Evolutionary conservation across 1,140 invertebrate genomes (phyloP).

Genomic region (Apis florea): DNA sequence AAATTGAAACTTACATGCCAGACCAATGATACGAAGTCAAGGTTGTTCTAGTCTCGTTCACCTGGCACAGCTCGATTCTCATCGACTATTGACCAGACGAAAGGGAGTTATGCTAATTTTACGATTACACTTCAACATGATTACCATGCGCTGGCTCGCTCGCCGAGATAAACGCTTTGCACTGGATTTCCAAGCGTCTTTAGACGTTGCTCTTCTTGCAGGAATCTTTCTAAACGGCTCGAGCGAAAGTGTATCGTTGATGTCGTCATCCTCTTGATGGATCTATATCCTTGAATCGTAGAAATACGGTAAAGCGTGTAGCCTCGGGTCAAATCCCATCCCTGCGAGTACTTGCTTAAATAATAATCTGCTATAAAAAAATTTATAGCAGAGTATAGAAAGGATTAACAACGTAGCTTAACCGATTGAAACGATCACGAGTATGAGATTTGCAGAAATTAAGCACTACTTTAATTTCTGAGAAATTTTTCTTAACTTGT

Average conservation of each 20-base stretch:
- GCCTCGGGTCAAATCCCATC: not conserved
- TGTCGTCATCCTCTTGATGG: conserved; percentile 22
- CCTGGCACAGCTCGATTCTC: conserved; percentile 17
- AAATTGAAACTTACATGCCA: too few species aligned
- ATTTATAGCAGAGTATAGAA: not conserved
- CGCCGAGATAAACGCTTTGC: conserved; percentile 24
- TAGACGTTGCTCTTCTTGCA: not conserved
- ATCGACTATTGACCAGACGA: conserved; percentile 33
- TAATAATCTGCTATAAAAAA: too few species aligned
- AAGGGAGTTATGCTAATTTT: conserved; percentile 66
- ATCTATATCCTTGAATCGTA: conserved; percentile 20
- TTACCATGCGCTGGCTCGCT: conserved; percentile 49
- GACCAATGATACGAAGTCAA: not conserved
- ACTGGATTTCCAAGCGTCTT: conserved; percentile 47
- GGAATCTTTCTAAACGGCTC: conserved; percentile 6
- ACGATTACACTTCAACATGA: conserved; percentile 61
- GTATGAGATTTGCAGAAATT: not conserved
- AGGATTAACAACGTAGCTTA: not conserved
- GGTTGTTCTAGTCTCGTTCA: conserved; percentile 9
- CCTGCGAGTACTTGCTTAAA: too few species aligned
- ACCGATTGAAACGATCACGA: not conserved
- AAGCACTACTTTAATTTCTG: not conserved
- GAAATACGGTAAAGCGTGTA: not conserved
- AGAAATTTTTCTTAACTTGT: not conserved
- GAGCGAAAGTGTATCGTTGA: conserved; percentile 39